Evolutionary conservation across 2,113 vertebrate genomes (phyloP).

Genomic region (Columba janthina): DNA sequence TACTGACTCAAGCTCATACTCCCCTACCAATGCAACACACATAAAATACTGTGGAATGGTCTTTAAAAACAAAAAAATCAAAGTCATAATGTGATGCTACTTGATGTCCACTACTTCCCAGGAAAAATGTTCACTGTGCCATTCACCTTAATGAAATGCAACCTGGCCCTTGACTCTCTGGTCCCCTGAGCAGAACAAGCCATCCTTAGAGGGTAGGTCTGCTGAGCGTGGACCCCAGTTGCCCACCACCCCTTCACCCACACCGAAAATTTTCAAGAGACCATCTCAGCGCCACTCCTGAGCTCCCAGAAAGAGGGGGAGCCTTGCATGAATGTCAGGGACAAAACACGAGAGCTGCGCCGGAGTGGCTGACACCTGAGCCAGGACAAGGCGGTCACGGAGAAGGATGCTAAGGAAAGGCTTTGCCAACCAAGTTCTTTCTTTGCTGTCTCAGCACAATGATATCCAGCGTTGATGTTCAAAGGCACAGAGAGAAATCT

Average conservation of each 20-base stretch:
- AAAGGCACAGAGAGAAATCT: not conserved
- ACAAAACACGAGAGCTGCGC: not conserved
- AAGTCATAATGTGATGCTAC: not conserved
- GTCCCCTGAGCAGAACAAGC: not conserved
- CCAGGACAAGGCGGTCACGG: not conserved
- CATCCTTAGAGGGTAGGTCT: not conserved
- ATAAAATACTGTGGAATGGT: conserved; percentile 2
- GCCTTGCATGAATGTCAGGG: not conserved
- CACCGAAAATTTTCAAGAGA: not conserved
- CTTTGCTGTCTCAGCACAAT: not conserved
- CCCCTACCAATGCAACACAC: not conserved
- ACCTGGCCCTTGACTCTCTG: not conserved
- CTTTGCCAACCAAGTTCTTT: not conserved
- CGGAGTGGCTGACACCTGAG: not conserved
- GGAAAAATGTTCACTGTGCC: not conserved
- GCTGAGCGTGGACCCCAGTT: not conserved
- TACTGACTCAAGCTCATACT: not conserved
- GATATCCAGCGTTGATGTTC: not conserved
- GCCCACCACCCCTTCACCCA: not conserved
- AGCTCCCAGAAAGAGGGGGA: not conserved
- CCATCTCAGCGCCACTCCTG: not conserved
- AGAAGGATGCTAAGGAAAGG: not conserved
- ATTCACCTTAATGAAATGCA: not conserved
- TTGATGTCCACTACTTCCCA: not conserved
- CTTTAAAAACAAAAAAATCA: not conserved